A percentile compares a stretch with the other conserved stretches of the same genome.
These are phyloP conservation scores for Sebastes steindachneri DNA, from an alignment of 2,797 vertebrate genomes.

Conservation along the genomic window DNA sequence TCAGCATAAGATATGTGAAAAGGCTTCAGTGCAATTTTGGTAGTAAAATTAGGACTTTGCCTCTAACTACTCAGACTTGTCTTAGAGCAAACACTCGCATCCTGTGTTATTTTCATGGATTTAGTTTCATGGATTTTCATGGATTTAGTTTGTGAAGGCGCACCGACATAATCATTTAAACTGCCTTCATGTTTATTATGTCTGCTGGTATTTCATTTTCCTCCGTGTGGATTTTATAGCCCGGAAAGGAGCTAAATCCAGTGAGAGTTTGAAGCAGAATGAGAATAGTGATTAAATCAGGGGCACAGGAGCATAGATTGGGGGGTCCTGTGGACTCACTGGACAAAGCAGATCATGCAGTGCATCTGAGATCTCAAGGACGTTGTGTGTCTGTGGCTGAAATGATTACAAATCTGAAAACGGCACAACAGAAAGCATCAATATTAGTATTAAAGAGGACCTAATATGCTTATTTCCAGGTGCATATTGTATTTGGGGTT, in stretches of 20 bases:
- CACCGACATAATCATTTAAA: conserved; percentile 72
- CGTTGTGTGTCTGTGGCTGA: background rate
- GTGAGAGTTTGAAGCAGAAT: conserved; percentile 31
- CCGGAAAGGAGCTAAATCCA: conserved; percentile 45
- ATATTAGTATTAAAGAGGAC: background rate
- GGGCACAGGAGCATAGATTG: background rate
- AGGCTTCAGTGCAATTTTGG: conserved; percentile 32
- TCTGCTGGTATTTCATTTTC: conserved; percentile 66
- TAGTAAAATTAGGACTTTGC: conserved; percentile 33
- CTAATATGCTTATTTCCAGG: too few species aligned
- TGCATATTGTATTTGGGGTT: too few species aligned
- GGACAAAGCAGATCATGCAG: background rate
- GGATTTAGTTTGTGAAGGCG: conserved; percentile 66
- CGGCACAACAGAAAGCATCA: background rate
- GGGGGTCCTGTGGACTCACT: conserved; percentile 17
- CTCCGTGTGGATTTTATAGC: conserved; percentile 53
- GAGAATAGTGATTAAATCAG: conserved; percentile 43
- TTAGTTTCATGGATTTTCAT: conserved; percentile 72
- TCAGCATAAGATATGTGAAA: conserved; percentile 24
- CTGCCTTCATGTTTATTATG: conserved; percentile 70
- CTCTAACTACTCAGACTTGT: conserved; percentile 22
- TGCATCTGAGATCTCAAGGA: conserved; percentile 20
- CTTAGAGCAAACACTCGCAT: conserved; percentile 50
- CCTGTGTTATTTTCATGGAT: conserved; percentile 68
- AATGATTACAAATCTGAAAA: background rate